These are phyloP conservation scores for Pedetes capensis DNA, from an alignment of 2,113 vertebrate genomes.

Conservation along the genomic window DNA sequence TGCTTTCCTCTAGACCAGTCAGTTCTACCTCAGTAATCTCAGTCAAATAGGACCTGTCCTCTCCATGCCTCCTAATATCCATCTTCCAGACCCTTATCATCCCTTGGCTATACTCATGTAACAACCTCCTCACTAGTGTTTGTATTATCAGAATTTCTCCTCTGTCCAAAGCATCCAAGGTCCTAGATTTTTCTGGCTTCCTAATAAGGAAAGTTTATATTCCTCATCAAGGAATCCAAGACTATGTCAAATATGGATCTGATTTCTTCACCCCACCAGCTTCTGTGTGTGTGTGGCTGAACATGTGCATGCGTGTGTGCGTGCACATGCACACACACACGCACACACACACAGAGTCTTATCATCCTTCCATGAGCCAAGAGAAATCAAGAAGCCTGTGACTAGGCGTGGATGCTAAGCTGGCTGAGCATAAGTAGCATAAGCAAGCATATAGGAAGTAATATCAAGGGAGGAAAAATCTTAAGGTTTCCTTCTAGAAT, in stretches of 20 bases:
- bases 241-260: slow-evolving; percentile 4
- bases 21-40: neutral
- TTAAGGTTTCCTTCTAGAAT: slow-evolving; percentile 32
- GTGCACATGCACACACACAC: neutral
- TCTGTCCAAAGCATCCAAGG: neutral
- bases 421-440: slow-evolving; percentile 6
- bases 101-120: neutral
- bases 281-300: neutral
- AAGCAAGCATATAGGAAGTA: slow-evolving; percentile 27
- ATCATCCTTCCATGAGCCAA: neutral
- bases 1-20: neutral
- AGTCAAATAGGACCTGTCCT: neutral
- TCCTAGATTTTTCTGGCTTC: neutral
- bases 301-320: neutral
- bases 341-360: neutral
- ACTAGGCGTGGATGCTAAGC: neutral
- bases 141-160: neutral
- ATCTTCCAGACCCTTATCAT: neutral
- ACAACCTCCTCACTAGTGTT: neutral
- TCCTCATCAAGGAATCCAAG: neutral
- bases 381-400: neutral
- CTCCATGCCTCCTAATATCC: neutral
- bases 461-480: neutral
- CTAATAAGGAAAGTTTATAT: neutral
- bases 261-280: neutral